Conservation (phyloP, 1,140 invertebrate species). For the Microvelia longipes region DNA sequence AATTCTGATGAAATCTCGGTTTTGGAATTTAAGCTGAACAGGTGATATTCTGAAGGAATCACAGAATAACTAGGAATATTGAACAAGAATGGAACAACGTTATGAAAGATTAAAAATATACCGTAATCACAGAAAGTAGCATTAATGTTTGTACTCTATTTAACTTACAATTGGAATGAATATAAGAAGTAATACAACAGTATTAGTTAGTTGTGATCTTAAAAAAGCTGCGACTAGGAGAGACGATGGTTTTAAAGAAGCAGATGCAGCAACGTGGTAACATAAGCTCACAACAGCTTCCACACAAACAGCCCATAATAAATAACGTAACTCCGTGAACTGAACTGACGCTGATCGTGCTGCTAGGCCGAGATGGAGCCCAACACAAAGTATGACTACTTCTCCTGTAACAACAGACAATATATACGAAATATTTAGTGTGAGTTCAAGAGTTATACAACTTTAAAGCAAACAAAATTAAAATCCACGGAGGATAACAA, state of each 20-base stretch:
- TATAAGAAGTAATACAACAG: conserved; percentile 53
- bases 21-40: too few species aligned
- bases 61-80: too few species aligned
- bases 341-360: conserved; percentile 68
- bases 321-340: conserved; percentile 56
- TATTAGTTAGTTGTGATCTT: conserved; percentile 61
- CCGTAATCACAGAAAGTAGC: too few species aligned
- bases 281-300: conserved; percentile 55
- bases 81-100: too few species aligned
- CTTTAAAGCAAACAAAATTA: too few species aligned
- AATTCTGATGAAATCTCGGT: too few species aligned
- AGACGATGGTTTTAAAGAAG: conserved; percentile 47
- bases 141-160: too few species aligned
- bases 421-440: too few species aligned
- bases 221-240: conserved; percentile 50
- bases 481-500: too few species aligned
- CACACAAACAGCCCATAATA: conserved; percentile 55
- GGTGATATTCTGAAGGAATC: too few species aligned
- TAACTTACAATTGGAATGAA: conserved; percentile 51
- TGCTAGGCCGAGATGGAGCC: conserved; percentile 65
- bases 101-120: too few species aligned
- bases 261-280: conserved; percentile 48
- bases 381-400: conserved; percentile 62
- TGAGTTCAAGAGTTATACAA: too few species aligned
- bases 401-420: conserved; percentile 42